These are phyloP conservation scores for Perizoma flavofasciatum DNA, from an alignment of 2,888 invertebrate genomes.

Conservation along the genomic window DNA sequence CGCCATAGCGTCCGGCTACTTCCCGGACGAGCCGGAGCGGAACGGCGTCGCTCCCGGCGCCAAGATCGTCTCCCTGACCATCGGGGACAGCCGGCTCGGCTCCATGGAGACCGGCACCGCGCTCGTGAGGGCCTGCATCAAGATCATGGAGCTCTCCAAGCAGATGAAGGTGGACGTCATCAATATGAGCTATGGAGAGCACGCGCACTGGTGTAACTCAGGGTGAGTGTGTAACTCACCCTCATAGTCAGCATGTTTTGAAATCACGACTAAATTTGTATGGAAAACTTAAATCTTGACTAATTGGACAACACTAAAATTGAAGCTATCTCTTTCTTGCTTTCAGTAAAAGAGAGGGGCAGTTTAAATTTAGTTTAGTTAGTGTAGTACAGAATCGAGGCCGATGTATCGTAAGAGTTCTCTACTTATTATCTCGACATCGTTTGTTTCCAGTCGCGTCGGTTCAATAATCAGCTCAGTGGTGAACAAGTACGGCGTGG, in stretches of 20 bases:
- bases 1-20: conserved; percentile 96
- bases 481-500: conserved; percentile 95
- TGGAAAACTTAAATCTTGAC: too few species aligned
- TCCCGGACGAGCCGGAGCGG: conserved; percentile 92
- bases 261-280: too few species aligned
- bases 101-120: conserved; percentile 99
- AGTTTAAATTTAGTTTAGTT: too few species aligned
- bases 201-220: conserved; percentile 94
- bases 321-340: too few species aligned
- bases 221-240: conserved; percentile 85
- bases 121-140: conserved; percentile 94
- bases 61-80: conserved; percentile 95
- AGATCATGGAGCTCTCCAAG: conserved; percentile 89
- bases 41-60: conserved; percentile 99
- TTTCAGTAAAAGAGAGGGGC: too few species aligned
- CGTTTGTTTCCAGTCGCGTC: conserved; percentile 86
- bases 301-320: too few species aligned
- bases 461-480: conserved; percentile 93
- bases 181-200: conserved; percentile 99
- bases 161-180: conserved; percentile 91
- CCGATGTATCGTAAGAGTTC: too few species aligned
- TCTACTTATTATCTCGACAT: too few species aligned
- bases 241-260: too few species aligned
- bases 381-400: too few species aligned
- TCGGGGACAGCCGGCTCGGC: conserved; percentile 96